phyloP scores from a whole-genome alignment of 1,140 invertebrate species.

The Zophobas atratus region DNA sequence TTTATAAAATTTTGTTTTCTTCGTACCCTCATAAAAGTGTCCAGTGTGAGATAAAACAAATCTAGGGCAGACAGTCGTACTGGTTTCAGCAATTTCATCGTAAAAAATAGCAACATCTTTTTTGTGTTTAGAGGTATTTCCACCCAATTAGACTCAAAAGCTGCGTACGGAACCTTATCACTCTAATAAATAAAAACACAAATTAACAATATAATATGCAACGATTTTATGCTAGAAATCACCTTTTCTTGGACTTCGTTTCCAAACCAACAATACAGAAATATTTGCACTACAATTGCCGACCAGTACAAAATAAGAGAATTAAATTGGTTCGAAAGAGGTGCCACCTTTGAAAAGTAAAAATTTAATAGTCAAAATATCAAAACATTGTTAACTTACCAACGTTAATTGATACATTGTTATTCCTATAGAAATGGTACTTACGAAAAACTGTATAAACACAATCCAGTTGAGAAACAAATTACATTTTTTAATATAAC shows the following conservation, averaged over 20 bases:
- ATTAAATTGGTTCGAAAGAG: neutral
- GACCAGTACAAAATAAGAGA: neutral
- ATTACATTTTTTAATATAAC: neutral
- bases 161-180: neutral
- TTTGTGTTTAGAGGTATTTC: too few species aligned
- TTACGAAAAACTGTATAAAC: slow-evolving; percentile 1
- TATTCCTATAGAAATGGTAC: neutral
- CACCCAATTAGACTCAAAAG: neutral
- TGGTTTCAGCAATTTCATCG: too few species aligned
- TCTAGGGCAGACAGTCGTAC: too few species aligned
- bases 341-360: neutral
- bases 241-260: neutral
- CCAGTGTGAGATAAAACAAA: too few species aligned
- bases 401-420: neutral
- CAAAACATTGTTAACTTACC: neutral
- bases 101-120: too few species aligned
- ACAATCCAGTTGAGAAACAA: slow-evolving; percentile 1
- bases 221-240: too few species aligned
- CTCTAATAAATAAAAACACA: neutral
- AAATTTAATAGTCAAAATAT: too few species aligned
- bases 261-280: too few species aligned
- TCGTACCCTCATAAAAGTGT: too few species aligned
- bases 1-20: too few species aligned
- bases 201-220: neutral
- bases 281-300: slow-evolving; percentile 2